phyloP scores from a whole-genome alignment of 2,113 vertebrate genomes.

The Pipra filicauda region DNA sequence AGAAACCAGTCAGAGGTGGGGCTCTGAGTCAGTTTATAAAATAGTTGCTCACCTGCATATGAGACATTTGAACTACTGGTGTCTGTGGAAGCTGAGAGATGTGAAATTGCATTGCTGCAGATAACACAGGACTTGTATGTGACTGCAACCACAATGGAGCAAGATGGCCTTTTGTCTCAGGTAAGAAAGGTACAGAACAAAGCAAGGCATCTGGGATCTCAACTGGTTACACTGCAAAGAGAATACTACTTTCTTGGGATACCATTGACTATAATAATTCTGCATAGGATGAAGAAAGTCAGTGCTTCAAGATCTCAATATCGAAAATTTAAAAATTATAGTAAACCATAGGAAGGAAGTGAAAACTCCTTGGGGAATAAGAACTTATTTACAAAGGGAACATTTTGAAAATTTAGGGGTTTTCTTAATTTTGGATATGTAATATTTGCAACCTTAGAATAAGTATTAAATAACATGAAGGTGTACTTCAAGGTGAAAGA shows the following conservation, averaged over 20 bases:
- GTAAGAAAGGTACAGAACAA: conserved; percentile 33
- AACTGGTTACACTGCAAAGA: neutral
- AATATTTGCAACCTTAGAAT: neutral
- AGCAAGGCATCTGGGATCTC: neutral
- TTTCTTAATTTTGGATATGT: neutral
- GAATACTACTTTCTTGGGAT: neutral
- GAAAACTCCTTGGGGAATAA: neutral
- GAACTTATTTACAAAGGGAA: neutral
- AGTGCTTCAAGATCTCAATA: neutral
- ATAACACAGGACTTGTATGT: neutral
- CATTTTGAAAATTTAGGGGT: neutral
- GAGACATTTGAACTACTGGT: neutral
- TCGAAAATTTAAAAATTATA: neutral
- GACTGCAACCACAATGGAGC: neutral
- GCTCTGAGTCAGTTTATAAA: conserved; percentile 69
- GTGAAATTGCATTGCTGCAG: neutral
- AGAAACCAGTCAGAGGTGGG: conserved; percentile 55
- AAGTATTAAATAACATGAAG: neutral
- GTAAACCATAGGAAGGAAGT: neutral
- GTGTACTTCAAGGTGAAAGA: neutral
- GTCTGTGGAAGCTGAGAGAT: neutral
- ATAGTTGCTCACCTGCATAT: neutral
- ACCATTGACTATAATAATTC: neutral
- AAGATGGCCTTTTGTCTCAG: neutral
- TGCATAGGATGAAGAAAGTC: neutral